Conservation (phyloP, 2,797 vertebrate species). For the Lutra lutra region DNA sequence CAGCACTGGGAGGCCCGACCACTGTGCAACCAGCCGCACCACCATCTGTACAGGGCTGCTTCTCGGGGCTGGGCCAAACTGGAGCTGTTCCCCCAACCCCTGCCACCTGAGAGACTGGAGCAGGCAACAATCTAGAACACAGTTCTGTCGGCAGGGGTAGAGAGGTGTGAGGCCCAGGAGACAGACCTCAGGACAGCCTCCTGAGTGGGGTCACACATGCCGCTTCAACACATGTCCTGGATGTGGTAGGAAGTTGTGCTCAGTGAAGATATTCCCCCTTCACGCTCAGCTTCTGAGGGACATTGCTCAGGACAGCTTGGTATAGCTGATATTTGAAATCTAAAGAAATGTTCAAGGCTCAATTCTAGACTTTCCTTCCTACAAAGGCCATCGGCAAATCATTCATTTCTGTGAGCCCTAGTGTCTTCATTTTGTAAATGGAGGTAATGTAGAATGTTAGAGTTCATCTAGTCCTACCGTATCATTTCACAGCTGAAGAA, state of each 20-base stretch:
- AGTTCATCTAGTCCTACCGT: background rate
- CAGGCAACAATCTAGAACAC: background rate
- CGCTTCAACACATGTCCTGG: background rate
- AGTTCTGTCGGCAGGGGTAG: background rate
- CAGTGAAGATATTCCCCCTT: accelerated
- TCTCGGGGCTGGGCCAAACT: conserved; percentile 4
- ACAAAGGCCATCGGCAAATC: background rate
- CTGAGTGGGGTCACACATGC: accelerated
- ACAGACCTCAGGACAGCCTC: background rate
- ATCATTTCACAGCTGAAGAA: background rate
- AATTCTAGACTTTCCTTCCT: background rate
- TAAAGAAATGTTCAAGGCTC: background rate
- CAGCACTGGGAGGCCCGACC: conserved; percentile 46
- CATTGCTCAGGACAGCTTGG: background rate
- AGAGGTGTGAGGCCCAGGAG: no score
- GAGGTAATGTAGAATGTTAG: background rate
- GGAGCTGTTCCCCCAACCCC: no score
- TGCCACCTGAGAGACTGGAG: background rate
- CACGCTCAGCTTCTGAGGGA: background rate
- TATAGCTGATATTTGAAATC: background rate
- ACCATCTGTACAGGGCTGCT: conserved; percentile 72
- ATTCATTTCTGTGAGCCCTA: background rate
- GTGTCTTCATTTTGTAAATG: background rate
- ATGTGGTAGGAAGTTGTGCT: background rate
- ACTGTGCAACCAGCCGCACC: conserved; percentile 67